Conservation (phyloP, 2,888 invertebrate species). For the Cephus nigrinus region DNA sequence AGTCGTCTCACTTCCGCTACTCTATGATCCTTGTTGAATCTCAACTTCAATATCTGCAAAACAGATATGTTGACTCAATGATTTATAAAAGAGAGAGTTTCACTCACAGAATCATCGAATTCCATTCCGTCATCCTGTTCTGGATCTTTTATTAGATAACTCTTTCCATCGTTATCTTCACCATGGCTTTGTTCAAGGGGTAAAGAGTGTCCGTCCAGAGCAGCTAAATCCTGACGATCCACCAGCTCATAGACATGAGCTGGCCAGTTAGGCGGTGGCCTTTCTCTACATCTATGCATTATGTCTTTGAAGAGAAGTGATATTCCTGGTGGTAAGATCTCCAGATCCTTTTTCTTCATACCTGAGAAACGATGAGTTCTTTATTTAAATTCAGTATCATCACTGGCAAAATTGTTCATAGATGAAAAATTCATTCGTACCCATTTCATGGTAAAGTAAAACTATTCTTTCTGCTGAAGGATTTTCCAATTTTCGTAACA, state of each 20-base stretch:
- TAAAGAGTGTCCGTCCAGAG: conserved; percentile 63
- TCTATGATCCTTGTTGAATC: conserved; percentile 67
- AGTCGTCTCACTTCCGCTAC: conserved; percentile 86
- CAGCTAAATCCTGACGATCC: conserved; percentile 78
- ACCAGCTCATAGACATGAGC: conserved; percentile 77
- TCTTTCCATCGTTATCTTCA: conserved; percentile 34
- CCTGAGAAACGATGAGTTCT: conserved; percentile 63
- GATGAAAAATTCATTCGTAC: conserved; percentile 38
- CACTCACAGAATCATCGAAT: conserved; percentile 67
- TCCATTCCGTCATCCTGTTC: conserved; percentile 77
- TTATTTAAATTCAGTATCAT: conserved; percentile 9
- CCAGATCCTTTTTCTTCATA: conserved; percentile 76
- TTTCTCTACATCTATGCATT: conserved; percentile 76
- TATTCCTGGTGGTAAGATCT: conserved; percentile 79
- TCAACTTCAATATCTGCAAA: conserved; percentile 48
- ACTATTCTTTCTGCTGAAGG: conserved; percentile 66
- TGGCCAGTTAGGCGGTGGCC: conserved; percentile 81
- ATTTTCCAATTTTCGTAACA: conserved; percentile 41
- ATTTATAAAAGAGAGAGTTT: conserved; percentile 23
- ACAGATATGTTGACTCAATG: conserved; percentile 6
- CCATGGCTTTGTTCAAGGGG: conserved; percentile 10
- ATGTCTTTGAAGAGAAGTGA: conserved; percentile 76
- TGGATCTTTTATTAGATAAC: conserved; percentile 59
- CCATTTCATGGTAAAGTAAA: conserved; percentile 70
- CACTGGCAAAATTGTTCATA: not conserved